Evolutionary conservation across 2,888 invertebrate genomes (phyloP).

Genomic region (Capitulum mitella): DNA sequence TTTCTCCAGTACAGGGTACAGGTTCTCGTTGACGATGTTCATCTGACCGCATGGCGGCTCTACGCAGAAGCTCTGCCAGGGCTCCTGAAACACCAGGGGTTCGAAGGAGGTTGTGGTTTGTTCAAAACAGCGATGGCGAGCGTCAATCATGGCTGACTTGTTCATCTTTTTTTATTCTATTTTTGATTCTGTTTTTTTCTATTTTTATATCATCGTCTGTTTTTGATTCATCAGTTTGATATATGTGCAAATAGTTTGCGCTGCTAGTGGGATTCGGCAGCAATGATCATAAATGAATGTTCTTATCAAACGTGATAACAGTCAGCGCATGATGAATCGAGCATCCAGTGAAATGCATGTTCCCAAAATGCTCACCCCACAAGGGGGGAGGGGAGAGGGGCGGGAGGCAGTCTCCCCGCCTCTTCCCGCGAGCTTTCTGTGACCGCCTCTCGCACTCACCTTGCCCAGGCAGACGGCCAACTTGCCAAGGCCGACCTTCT

Average conservation of each 20-base stretch:
- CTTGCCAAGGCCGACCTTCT: conserved; percentile 66
- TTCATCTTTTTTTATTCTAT: background rate
- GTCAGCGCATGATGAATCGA: background rate
- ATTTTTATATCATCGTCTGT: background rate
- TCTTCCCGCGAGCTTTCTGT: too few species aligned
- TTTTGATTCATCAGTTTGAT: background rate
- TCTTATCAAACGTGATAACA: background rate
- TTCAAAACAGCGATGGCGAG: too few species aligned
- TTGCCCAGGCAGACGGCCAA: conserved; percentile 72
- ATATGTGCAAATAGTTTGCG: background rate
- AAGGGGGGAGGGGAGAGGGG: too few species aligned
- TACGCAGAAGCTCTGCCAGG: conserved; percentile 66
- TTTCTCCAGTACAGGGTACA: conserved; percentile 36
- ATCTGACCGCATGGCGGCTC: conserved; percentile 81
- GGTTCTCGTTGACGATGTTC: conserved; percentile 56
- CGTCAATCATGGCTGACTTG: too few species aligned
- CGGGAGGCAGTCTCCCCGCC: background rate
- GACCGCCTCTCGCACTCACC: conserved; percentile 35
- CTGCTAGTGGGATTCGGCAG: background rate
- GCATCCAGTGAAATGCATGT: too few species aligned
- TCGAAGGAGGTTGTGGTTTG: too few species aligned
- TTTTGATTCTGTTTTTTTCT: background rate
- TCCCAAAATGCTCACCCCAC: too few species aligned
- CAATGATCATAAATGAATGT: background rate
- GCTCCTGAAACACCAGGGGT: conserved; percentile 42